Evolutionary conservation across 2,888 invertebrate genomes (phyloP), one percentile per base, ranked within the genome.

Genomic region (Thera britannica): DNA sequence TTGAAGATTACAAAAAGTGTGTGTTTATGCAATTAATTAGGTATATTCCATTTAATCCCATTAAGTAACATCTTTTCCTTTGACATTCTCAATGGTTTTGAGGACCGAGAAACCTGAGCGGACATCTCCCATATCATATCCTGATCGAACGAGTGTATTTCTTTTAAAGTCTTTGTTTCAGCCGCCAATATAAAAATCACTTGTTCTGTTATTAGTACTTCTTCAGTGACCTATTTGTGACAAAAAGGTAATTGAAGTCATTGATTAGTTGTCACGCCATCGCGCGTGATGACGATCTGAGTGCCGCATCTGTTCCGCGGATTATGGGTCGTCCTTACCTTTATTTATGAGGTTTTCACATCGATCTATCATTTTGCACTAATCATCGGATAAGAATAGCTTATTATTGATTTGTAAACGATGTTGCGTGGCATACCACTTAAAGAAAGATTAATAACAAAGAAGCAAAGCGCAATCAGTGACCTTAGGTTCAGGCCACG

Each of bases 301-400:
- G 11, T 38, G 46, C 3, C 38, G 46, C 36, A 38, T 44, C 34
- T 44, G 35, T 66, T 58, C 61, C 34, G 59, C 11, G 8, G 41
- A 58, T 58, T 54, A 7, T 48, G 8, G 34, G 12, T 34, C 64
- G 67, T 73, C 79, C 77, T 74, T 71, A 64, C 64, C 62, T 69
- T 73, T 73, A 65, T 74, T 73, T 72, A 78, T 77, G 48, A 71
- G 74, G 57, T 76, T 78, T 78, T 76, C 67, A 73, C 73, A 66
- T 68, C 41, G 66, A 68, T 65, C 62, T 55, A 68, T 52, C 58
- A 48, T 58, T 11, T 65, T 60, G 38, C 58, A 38, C n/a, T 12
- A 58, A 67, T 67, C 62, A 66, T 57, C 52, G 54, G 62, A 51
- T 62, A 59, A 62, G 55, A 67, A 63, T 63, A 23, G 55, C 51